phyloP scores from a whole-genome alignment of 2,113 vertebrate genomes.

The Gambusia holbrooki region DNA sequence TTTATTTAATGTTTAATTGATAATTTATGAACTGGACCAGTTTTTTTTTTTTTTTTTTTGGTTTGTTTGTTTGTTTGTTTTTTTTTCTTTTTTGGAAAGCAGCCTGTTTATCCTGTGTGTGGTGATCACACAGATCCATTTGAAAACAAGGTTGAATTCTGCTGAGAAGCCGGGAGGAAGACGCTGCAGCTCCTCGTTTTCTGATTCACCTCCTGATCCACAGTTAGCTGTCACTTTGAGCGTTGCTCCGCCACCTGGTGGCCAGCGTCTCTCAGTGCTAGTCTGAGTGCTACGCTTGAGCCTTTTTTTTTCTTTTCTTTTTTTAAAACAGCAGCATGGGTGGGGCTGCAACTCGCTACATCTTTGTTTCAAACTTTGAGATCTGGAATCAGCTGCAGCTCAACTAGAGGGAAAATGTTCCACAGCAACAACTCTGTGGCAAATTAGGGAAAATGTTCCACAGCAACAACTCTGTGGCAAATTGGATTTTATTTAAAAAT shows the following conservation, averaged over 20 bases:
- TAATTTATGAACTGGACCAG: not conserved
- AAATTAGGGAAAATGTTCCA: no score
- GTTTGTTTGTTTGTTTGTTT: no score
- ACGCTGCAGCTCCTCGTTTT: not conserved
- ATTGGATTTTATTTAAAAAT: not conserved
- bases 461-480: not conserved
- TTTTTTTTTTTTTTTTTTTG: no score
- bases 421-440: no score
- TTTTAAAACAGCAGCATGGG: slow-evolving; percentile 48
- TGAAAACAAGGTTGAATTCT: not conserved
- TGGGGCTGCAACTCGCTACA: slow-evolving; percentile 46
- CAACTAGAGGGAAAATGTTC: no score
- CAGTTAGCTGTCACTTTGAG: slow-evolving; percentile 34
- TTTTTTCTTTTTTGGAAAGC: not conserved
- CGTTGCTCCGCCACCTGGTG: slow-evolving; percentile 79
- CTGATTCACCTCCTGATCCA: slow-evolving; percentile 2
- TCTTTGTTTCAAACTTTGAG: slow-evolving; percentile 31
- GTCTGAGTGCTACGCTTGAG: no score
- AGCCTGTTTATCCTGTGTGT: not conserved
- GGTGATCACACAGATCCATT: not conserved
- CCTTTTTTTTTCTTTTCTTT: slow-evolving; percentile 1
- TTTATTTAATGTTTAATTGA: slow-evolving; percentile 10
- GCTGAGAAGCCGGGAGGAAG: not conserved
- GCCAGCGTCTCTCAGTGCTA: slow-evolving; percentile 44
- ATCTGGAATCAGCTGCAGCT: not conserved